These are phyloP conservation scores for Gymnodraco acuticeps DNA, from an alignment of 2,797 vertebrate species.

Conservation along the genomic window DNA sequence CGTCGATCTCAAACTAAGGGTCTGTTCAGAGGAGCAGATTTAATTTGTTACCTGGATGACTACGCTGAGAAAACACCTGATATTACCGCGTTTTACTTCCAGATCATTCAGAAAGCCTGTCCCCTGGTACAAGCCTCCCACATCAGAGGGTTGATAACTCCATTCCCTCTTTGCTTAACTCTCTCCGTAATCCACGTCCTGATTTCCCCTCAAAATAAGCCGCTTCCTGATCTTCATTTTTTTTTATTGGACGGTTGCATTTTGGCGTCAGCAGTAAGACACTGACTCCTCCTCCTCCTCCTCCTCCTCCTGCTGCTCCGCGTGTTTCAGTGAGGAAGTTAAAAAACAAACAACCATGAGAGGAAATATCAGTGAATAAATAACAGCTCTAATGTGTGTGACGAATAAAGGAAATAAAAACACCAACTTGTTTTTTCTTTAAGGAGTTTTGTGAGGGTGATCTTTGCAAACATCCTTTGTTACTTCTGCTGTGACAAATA, in stretches of 20 bases:
- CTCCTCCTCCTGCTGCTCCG: constrained; percentile 9
- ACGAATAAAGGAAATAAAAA: constrained; percentile 41
- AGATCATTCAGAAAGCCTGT: constrained; percentile 23
- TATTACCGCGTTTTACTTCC: constrained; percentile 30
- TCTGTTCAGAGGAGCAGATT: constrained; percentile 30
- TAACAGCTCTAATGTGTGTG: constrained; percentile 53
- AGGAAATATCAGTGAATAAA: constrained; percentile 51
- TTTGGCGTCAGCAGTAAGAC: constrained; percentile 59
- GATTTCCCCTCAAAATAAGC: constrained; percentile 28
- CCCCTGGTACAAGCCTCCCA: constrained; percentile 28
- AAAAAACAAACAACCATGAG: constrained; percentile 13
- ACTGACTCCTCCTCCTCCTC: constrained; percentile 40
- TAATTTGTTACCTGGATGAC: constrained; percentile 16
- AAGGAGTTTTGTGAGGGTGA: constrained; percentile 63
- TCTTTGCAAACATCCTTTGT: constrained; percentile 81
- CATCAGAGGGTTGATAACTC: constrained; percentile 20
- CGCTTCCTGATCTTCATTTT: constrained; percentile 23
- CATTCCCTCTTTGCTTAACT: constrained; percentile 41
- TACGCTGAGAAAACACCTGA: constrained; percentile 15
- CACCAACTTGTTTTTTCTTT: constrained; percentile 65
- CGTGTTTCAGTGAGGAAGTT: constrained; percentile 45
- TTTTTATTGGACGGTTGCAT: constrained; percentile 63
- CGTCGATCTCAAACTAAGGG: constrained; percentile 26
- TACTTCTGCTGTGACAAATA: constrained; percentile 86
- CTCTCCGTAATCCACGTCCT: constrained; percentile 39